phyloP scores from a whole-genome alignment of 2,113 vertebrate species.

The Sorex fumeus region DNA sequence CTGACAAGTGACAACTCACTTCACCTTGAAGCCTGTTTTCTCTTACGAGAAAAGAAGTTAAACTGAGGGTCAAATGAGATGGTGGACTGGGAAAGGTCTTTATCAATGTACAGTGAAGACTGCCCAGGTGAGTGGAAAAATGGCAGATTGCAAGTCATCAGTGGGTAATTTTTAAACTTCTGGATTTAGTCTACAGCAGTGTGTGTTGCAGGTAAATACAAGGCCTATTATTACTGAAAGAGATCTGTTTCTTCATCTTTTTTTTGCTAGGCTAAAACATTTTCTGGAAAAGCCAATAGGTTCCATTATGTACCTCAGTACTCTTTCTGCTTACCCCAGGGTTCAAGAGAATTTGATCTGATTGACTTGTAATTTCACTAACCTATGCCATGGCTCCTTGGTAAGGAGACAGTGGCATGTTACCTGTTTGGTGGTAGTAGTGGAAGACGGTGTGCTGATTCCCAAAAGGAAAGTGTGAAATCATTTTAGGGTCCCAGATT shows the following conservation, averaged over 20 bases:
- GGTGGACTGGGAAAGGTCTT: slow-evolving; percentile 22
- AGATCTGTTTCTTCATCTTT: slow-evolving; percentile 4
- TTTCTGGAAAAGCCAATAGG: neutral
- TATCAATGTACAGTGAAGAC: neutral
- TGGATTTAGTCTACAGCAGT: neutral
- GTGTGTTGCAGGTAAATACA: neutral
- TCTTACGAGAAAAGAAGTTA: neutral
- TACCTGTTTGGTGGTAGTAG: no score
- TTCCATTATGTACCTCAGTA: neutral
- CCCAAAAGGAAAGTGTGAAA: neutral
- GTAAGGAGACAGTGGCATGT: no score
- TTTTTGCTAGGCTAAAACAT: neutral
- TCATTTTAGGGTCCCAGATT: neutral
- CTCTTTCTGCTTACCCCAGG: neutral
- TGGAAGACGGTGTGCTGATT: neutral
- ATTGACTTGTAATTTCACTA: neutral
- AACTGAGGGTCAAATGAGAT: neutral
- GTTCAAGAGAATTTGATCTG: neutral
- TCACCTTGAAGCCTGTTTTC: neutral
- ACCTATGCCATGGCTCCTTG: neutral
- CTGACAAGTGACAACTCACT: slow-evolving; percentile 60
- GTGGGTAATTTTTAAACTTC: slow-evolving; percentile 48
- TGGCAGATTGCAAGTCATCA: neutral
- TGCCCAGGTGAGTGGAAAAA: neutral
- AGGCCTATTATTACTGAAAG: neutral